Conservation (phyloP, 1,140 invertebrate genomes). For the Pogonomyrmex californicus region DNA sequence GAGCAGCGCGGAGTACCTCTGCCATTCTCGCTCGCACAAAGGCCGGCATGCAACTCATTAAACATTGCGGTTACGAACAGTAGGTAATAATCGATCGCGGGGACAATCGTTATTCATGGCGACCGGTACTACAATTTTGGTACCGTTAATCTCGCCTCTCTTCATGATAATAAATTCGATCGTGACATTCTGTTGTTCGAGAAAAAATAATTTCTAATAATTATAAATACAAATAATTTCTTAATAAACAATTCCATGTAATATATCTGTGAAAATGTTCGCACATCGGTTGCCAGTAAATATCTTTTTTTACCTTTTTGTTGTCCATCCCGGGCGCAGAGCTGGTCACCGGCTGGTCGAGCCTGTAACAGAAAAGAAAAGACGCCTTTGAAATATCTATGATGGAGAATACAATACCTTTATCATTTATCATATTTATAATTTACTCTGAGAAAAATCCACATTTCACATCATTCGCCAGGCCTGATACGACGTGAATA, state of each 20-base stretch:
- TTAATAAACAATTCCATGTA: too few relatives aligned
- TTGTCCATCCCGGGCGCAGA: constrained; percentile 90
- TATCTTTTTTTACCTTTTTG: constrained; percentile 87
- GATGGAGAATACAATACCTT: background rate
- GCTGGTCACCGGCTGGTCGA: constrained; percentile 90
- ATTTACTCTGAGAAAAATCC: background rate
- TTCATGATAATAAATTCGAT: background rate
- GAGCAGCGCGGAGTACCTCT: background rate
- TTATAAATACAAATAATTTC: too few relatives aligned
- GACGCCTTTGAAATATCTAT: background rate
- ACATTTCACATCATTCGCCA: background rate
- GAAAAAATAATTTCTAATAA: background rate
- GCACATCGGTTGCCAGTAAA: background rate
- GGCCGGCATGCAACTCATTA: constrained; percentile 34
- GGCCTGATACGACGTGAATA: background rate
- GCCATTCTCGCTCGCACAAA: background rate
- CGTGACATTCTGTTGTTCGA: background rate
- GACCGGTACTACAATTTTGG: constrained; percentile 2
- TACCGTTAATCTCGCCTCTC: too few relatives aligned
- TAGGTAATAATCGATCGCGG: constrained; percentile 53
- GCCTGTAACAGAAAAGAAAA: constrained; percentile 87
- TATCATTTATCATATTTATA: background rate
- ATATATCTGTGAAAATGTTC: background rate
- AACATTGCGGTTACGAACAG: constrained; percentile 46
- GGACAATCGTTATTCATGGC: constrained; percentile 14